phyloP scores from a whole-genome alignment of 2,113 vertebrate genomes.

The Polypterus bichir region DNA sequence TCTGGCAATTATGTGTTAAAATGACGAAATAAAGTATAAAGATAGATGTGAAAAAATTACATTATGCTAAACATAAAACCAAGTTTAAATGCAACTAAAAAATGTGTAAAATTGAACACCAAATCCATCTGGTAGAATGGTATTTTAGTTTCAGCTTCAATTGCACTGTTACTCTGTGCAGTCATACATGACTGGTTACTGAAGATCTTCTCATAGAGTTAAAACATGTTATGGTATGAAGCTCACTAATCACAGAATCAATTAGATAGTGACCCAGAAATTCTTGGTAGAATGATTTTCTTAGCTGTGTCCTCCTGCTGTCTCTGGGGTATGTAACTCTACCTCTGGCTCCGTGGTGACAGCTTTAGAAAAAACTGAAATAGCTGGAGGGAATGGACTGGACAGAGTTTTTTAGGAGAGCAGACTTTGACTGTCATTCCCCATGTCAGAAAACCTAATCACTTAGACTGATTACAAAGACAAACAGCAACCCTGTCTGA shows the following conservation, averaged over 20 bases:
- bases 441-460: constrained; percentile 32
- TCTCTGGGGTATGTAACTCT: constrained; percentile 32
- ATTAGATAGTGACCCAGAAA: constrained; percentile 90
- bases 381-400: constrained; percentile 25
- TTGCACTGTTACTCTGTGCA: constrained; percentile 26
- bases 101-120: neutral
- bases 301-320: constrained; percentile 24
- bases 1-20: too few relatives aligned
- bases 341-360: constrained; percentile 12
- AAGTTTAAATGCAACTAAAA: too few relatives aligned
- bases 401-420: constrained; percentile 17
- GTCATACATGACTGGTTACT: constrained; percentile 43
- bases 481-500: neutral
- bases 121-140: neutral
- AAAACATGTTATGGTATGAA: constrained; percentile 58
- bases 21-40: too few relatives aligned
- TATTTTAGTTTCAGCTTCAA: constrained; percentile 25
- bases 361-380: constrained; percentile 34
- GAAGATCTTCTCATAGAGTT: constrained; percentile 41
- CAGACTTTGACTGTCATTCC: constrained; percentile 31
- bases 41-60: too few relatives aligned
- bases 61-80: too few relatives aligned
- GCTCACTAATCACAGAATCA: constrained; percentile 72
- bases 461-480: constrained; percentile 20
- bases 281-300: constrained; percentile 57